Percentiles rank a stretch among this genome's conserved stretches.
Evolutionary conservation across 2,797 vertebrate species (phyloP).

Genomic region (Scarus forsteni): DNA sequence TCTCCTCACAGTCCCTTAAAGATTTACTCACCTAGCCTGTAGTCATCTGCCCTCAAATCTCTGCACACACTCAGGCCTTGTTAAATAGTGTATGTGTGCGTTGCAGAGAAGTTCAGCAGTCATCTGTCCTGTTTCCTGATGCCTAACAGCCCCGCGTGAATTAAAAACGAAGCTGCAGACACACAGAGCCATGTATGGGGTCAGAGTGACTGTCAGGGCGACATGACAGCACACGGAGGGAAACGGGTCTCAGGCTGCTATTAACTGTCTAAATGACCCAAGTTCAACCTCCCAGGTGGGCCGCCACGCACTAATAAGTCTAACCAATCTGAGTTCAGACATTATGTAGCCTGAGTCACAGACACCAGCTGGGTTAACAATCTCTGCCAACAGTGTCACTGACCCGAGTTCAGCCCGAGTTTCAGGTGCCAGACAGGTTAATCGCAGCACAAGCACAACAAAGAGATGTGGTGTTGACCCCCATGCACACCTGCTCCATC

Average conservation of each 20-base stretch:
- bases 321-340: conserved; percentile 64
- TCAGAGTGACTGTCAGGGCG: conserved; percentile 49
- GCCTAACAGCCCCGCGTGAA: conserved; percentile 1
- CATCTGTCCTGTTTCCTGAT: conserved; percentile 19
- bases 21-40: conserved; percentile 4
- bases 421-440: conserved; percentile 71
- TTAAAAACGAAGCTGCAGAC: conserved; percentile 23
- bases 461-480: conserved; percentile 59
- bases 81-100: conserved; percentile 10
- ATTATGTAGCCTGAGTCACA: conserved; percentile 68
- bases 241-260: conserved; percentile 53
- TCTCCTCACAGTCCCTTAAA: too few species aligned
- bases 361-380: conserved; percentile 74
- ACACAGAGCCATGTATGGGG: conserved; percentile 20
- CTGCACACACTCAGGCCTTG: background rate
- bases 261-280: conserved; percentile 66
- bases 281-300: conserved; percentile 67
- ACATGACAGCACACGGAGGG: conserved; percentile 52
- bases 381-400: conserved; percentile 58
- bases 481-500: conserved; percentile 28
- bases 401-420: conserved; percentile 61
- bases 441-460: conserved; percentile 70
- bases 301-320: conserved; percentile 66
- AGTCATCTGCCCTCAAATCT: background rate
- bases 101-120: conserved; percentile 4